Base-by-base conservation (phyloP, 2,113 vertebrate species). In the Odocoileus virginianus region DNA sequence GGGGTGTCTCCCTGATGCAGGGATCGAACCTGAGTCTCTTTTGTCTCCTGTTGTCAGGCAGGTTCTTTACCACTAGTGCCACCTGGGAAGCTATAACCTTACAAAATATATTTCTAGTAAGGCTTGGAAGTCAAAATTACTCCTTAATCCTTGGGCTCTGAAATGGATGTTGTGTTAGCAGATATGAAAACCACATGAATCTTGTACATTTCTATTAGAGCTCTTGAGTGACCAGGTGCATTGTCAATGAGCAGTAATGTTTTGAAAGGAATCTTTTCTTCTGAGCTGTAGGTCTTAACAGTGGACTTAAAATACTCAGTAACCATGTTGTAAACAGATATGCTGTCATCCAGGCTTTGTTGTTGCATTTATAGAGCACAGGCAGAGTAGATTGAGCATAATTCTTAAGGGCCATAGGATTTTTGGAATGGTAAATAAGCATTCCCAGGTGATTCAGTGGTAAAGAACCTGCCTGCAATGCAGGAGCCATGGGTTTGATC, bases 1-100 rank as follows among this genome's bases (percentile, higher is more conserved):
- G 36, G n/a, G 64, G 0, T 36, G 64, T 71, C 64, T 71, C 67
- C 10, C n/a, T 0, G 0, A 40, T 40, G 19, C 19, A 71, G 4
- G 10, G 67, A 71, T 40, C 40, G n/a, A 71, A 23, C 5, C 19
- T 71, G 19, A 11, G 36, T 76, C 36, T 76, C 23, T 43, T 43
- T 14, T 12, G 23, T 76, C 40, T 76, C 36, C 23, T 76, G 71
- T 76, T 76, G 71, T 6, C 40, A 76, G 71, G 71, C 15, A 27
- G 21, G 40, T 43, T 43, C 40, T 76, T 76, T 76, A 43, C 36
- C 40, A 43, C 40, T 76, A 76, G n/a, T 2, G 0, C n/a, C 10
- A 40, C 67, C 19, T 71, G 10, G 45, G 45, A 79, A 47, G 78
- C 16, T 50, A 50, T 19, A 81, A 79, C 45, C 45, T 81, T 81